Evolutionary conservation across 2,888 invertebrate species (phyloP).

Genomic region (Drosophila parthenogenetica): DNA sequence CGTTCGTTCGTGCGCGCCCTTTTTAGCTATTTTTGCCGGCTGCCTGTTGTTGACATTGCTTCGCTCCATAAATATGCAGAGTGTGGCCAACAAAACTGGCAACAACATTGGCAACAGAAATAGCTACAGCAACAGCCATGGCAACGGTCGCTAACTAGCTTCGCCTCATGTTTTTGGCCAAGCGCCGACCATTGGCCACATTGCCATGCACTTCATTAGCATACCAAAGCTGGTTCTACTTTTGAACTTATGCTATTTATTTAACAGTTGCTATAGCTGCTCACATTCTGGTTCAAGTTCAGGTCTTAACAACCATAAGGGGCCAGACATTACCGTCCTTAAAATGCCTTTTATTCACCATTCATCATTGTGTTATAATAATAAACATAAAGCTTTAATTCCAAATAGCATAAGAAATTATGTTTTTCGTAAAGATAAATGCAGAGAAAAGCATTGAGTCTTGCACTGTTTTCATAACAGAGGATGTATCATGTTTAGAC

Average conservation of each 20-base stretch:
- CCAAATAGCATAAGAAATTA: too few relatives aligned
- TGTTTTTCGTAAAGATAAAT: too few relatives aligned
- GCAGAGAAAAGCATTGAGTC: too few relatives aligned
- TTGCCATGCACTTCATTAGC: slow-evolving; percentile 59
- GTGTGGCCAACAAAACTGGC: slow-evolving; percentile 36
- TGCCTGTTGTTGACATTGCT: slow-evolving; percentile 56
- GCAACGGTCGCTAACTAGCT: slow-evolving; percentile 44
- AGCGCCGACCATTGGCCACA: slow-evolving; percentile 49
- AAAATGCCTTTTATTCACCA: not conserved
- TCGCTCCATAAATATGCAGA: slow-evolving; percentile 68
- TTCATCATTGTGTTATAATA: not conserved
- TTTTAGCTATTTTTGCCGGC: slow-evolving; percentile 40
- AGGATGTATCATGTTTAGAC: too few relatives aligned
- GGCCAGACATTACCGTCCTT: not conserved
- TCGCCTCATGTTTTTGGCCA: slow-evolving; percentile 29
- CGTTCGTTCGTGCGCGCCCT: slow-evolving; percentile 31
- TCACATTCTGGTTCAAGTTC: slow-evolving; percentile 27
- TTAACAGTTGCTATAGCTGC: slow-evolving; percentile 14
- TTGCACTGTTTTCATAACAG: too few relatives aligned
- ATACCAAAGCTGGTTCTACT: slow-evolving; percentile 39
- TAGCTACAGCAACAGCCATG: slow-evolving; percentile 25
- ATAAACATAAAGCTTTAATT: not conserved
- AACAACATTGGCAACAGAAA: slow-evolving; percentile 35
- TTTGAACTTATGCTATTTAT: slow-evolving; percentile 33
- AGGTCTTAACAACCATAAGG: slow-evolving; percentile 11